Percentiles rank a stretch among this genome's conserved stretches.
Conservation (phyloP, 1,140 invertebrate species). For the Caenorhabditis tropicalis region DNA sequence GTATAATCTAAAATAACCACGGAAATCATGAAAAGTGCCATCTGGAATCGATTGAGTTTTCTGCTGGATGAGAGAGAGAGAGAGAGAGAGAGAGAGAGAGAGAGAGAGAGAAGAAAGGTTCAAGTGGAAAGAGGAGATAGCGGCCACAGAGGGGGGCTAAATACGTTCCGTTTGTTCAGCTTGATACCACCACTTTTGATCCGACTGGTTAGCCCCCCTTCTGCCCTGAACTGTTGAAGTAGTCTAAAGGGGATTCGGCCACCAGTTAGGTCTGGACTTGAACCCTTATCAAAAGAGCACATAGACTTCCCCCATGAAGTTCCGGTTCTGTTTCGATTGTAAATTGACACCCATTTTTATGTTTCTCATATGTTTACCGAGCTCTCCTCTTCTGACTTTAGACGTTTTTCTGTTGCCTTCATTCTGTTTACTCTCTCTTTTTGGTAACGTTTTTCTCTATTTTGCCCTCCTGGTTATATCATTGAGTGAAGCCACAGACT, state of each 20-base stretch:
- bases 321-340: background rate
- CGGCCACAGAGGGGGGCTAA: too few relatives aligned
- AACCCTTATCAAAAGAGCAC: background rate
- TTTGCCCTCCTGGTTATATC: too few relatives aligned
- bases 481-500: too few relatives aligned
- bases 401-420: background rate
- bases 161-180: conserved; percentile 37
- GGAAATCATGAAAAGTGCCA: background rate
- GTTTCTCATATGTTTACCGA: background rate
- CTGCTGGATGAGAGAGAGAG: background rate
- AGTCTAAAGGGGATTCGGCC: too few relatives aligned
- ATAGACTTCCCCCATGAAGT: background rate
- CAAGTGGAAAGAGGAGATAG: too few relatives aligned
- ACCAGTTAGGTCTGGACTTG: too few relatives aligned
- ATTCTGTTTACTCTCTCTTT: background rate
- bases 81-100: too few relatives aligned
- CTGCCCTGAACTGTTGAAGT: too few relatives aligned
- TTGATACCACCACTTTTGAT: conserved; percentile 29
- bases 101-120: background rate
- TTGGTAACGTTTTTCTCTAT: background rate
- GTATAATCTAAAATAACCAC: too few relatives aligned
- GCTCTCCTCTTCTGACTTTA: background rate
- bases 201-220: background rate
- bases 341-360: conserved; percentile 3
- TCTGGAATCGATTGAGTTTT: conserved; percentile 25